phyloP scores from a whole-genome alignment of 1,140 invertebrate species.

The Heliothis virescens region DNA sequence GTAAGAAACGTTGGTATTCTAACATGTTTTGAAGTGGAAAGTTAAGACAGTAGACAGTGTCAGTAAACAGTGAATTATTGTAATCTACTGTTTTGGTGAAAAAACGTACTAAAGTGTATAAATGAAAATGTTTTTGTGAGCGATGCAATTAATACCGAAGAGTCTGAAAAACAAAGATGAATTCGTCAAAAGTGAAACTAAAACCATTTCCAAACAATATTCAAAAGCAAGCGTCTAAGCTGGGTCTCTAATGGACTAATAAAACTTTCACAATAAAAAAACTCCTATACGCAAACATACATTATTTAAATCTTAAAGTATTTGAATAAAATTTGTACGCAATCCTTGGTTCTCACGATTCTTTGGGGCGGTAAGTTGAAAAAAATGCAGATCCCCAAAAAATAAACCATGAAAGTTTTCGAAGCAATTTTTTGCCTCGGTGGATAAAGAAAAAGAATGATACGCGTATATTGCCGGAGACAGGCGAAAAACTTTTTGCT shows the following conservation, averaged over 20 bases:
- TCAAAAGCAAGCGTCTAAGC: background rate
- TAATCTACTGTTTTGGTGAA: no score
- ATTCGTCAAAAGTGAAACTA: background rate
- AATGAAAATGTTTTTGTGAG: no score
- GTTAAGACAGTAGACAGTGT: no score
- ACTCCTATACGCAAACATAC: slow-evolving; percentile 8
- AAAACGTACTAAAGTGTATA: no score
- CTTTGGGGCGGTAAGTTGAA: slow-evolving; percentile 34
- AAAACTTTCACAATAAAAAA: slow-evolving; percentile 35
- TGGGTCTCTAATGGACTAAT: background rate
- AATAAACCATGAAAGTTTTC: slow-evolving; percentile 39
- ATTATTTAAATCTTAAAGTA: slow-evolving; percentile 34
- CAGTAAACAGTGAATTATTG: no score
- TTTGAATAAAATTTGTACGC: slow-evolving; percentile 16
- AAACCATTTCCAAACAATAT: background rate
- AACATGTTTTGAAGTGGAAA: no score
- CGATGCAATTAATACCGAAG: no score
- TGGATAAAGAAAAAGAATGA: slow-evolving; percentile 49
- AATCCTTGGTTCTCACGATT: slow-evolving; percentile 35
- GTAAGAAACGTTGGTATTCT: no score
- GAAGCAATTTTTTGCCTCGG: slow-evolving; percentile 45
- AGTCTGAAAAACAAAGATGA: no score
- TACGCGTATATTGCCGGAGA: slow-evolving; percentile 28
- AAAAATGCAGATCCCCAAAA: slow-evolving; percentile 45
- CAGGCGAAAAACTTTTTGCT: slow-evolving; percentile 38